These are phyloP conservation scores for Sprattus sprattus DNA, from an alignment of 2,113 vertebrate genomes.

Conservation along the genomic window DNA sequence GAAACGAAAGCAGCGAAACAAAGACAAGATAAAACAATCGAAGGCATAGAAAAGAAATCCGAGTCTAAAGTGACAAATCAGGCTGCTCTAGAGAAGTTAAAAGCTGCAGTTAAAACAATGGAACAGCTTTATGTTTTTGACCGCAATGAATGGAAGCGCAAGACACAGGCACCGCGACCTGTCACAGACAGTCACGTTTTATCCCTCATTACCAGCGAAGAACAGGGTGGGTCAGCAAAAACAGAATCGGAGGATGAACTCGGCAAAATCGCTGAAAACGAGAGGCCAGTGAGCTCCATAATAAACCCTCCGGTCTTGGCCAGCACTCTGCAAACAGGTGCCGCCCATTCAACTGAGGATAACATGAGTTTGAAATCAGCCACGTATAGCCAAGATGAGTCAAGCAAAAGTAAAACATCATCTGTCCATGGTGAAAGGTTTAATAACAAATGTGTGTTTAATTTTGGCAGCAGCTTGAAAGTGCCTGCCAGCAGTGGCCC, in stretches of 20 bases:
- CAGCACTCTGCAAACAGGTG: background rate
- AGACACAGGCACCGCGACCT: slow-evolving; percentile 76
- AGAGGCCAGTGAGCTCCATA: background rate
- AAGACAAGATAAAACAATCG: slow-evolving; percentile 70
- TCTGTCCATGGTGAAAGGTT: slow-evolving; percentile 56
- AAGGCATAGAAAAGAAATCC: slow-evolving; percentile 66
- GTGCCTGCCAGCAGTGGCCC: slow-evolving; percentile 44
- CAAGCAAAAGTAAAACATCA: slow-evolving; percentile 46
- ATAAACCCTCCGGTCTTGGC: background rate
- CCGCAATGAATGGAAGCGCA: slow-evolving; percentile 92
- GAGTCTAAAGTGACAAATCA: slow-evolving; percentile 69
- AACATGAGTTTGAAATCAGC: slow-evolving; percentile 46
- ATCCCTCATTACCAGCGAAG: slow-evolving; percentile 82
- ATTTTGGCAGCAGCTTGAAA: slow-evolving; percentile 60
- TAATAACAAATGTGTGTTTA: slow-evolving; percentile 61
- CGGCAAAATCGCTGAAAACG: slow-evolving; percentile 17
- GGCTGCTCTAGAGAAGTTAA: slow-evolving; percentile 89
- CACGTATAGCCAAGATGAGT: slow-evolving; percentile 51
- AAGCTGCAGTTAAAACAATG: slow-evolving; percentile 93
- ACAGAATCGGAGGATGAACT: slow-evolving; percentile 46
- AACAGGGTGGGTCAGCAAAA: slow-evolving; percentile 51
- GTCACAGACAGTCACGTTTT: slow-evolving; percentile 85
- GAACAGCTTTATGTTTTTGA: slow-evolving; percentile 92
- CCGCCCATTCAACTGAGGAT: slow-evolving; percentile 10
- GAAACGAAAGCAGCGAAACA: slow-evolving; percentile 75